Evolutionary conservation across 2,888 invertebrate genomes (phyloP).

Genomic region (Pasiphila rectangulata): DNA sequence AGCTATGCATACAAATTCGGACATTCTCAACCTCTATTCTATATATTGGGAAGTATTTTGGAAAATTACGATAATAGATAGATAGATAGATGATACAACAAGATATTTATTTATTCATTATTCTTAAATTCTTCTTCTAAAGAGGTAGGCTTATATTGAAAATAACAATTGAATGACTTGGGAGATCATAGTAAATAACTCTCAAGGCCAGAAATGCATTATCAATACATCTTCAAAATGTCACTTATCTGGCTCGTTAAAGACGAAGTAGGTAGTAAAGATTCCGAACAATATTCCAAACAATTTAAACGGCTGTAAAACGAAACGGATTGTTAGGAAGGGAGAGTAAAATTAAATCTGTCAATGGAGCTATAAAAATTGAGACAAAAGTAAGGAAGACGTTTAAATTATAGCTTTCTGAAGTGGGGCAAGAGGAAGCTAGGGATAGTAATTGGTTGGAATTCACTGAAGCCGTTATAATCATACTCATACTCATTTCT

Average conservation of each 20-base stretch:
- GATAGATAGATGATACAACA: too few relatives aligned
- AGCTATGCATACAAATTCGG: too few relatives aligned
- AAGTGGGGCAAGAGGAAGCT: constrained; percentile 10
- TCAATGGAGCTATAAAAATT: constrained; percentile 41
- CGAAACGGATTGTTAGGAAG: constrained; percentile 37
- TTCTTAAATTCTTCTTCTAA: too few relatives aligned
- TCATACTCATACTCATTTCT: too few relatives aligned
- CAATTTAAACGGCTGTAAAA: constrained; percentile 46
- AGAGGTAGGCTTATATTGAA: too few relatives aligned
- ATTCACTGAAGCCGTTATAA: not conserved
- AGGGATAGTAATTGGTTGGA: constrained; percentile 1
- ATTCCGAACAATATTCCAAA: constrained; percentile 43
- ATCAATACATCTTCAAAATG: constrained; percentile 28
- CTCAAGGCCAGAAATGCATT: not conserved
- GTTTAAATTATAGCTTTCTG: constrained; percentile 31
- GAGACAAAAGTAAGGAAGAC: constrained; percentile 29
- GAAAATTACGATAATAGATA: too few relatives aligned
- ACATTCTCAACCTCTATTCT: too few relatives aligned
- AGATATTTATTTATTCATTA: too few relatives aligned
- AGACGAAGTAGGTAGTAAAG: constrained; percentile 26
- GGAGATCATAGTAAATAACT: not conserved
- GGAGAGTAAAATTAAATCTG: constrained; percentile 43
- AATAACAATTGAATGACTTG: too few relatives aligned
- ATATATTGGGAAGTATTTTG: too few relatives aligned
- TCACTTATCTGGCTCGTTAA: constrained; percentile 48